Base-by-base conservation (phyloP, 2,113 vertebrate genomes). In the Naja naja region DNA sequence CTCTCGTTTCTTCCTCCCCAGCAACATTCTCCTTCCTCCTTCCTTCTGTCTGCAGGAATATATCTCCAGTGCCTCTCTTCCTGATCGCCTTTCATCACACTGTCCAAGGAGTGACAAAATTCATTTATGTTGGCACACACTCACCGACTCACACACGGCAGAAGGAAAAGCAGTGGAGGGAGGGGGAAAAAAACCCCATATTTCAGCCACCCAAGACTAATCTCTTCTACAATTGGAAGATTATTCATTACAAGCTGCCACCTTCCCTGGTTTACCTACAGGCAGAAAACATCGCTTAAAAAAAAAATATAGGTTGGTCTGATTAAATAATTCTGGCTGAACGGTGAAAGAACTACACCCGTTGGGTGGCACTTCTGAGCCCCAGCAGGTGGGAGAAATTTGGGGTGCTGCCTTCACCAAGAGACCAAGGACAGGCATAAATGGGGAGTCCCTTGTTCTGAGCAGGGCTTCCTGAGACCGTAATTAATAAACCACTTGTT, bases 41-140 rank as follows among this genome's bases (percentile, higher is more conserved):
- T n/a, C 85, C 49, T 5, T 85, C 64, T 11, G 60, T 30, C 52
- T 0, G 0, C 88, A 43, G 0, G 0, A 89, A 94, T 93, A 90
- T 91, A 11, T 93, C 94, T 54, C 93, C 90, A 94, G 12, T 1
- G 12, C 86, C 91, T 93, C 88, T 22, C 18, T 89, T 81, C 89
- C 27, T 0, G 87, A 93, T 92, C 56, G 2, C 85, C 96, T 95
- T 93, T 97, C 97, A 95, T 96, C 95, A 43, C 45, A 25, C 93
- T 96, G 97, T 97, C 96, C 18, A 96, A n/a, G 30, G 34, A 6
- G 94, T 3, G 94, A 94, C 8, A 94, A 96, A 88, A 47, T 45
- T 87, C 1, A 1, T 34, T 85, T 85, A n/a, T 1, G 0, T 47
- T 9, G 4, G 43, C 55, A 49, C 69, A 56, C 54, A 64, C 20